These are phyloP conservation scores for Pogonus chalceus DNA, from an alignment of 1,140 invertebrate genomes.

Conservation along the genomic window DNA sequence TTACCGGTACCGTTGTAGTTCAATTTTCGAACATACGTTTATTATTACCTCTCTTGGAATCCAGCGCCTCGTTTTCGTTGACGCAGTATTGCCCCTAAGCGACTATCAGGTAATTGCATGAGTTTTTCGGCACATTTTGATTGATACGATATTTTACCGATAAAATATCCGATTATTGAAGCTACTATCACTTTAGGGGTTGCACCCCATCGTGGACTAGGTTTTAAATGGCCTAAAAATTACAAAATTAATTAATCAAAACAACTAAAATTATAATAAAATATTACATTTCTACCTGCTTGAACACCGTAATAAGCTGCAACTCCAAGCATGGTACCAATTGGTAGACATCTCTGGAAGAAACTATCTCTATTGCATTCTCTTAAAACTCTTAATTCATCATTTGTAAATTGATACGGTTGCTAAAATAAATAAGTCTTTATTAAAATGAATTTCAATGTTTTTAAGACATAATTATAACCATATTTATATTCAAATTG, in stretches of 20 bases:
- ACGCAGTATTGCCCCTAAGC: constrained; percentile 47
- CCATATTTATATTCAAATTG: neutral
- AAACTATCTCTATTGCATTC: constrained; percentile 66
- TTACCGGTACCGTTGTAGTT: too few species aligned
- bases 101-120: constrained; percentile 55
- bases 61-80: constrained; percentile 36
- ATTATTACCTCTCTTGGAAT: constrained; percentile 32
- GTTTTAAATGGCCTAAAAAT: constrained; percentile 39
- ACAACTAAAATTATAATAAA: neutral
- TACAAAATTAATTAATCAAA: constrained; percentile 9
- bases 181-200: constrained; percentile 53
- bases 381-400: constrained; percentile 52
- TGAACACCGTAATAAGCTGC: constrained; percentile 51
- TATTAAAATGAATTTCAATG: neutral
- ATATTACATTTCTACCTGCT: constrained; percentile 33
- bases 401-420: constrained; percentile 46
- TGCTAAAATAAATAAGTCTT: constrained; percentile 31
- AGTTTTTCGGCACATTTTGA: constrained; percentile 60
- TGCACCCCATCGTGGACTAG: constrained; percentile 49
- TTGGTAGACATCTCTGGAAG: constrained; percentile 53
- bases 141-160: constrained; percentile 68
- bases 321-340: constrained; percentile 47
- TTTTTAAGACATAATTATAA: neutral
- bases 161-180: constrained; percentile 57
- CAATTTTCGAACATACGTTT: too few species aligned